These are phyloP conservation scores for Baryphthengus martii DNA, from an alignment of 2,113 vertebrate genomes.

Conservation along the genomic window DNA sequence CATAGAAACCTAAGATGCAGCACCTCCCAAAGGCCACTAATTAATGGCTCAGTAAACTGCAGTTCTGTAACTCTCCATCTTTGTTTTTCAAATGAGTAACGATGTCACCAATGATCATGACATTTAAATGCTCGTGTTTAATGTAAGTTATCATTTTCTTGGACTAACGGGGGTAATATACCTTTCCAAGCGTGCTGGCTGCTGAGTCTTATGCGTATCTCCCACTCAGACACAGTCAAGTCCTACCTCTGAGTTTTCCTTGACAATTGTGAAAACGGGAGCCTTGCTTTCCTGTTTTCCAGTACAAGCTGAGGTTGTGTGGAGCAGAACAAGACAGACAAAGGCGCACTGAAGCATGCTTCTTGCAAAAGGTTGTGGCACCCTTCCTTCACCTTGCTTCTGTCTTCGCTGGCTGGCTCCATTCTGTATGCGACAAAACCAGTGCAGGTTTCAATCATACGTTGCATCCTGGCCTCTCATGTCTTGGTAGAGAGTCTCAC, in stretches of 20 bases:
- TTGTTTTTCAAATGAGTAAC: background rate
- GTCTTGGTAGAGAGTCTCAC: background rate
- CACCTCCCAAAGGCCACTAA: background rate
- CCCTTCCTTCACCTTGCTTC: background rate
- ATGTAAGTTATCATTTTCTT: background rate
- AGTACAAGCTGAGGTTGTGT: background rate
- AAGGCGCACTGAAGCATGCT: background rate
- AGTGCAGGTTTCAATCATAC: background rate
- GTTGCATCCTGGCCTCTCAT: background rate
- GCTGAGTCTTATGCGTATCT: background rate
- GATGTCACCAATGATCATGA: background rate
- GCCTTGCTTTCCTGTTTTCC: background rate
- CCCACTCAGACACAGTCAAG: background rate
- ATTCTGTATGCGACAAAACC: background rate
- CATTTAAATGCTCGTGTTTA: background rate
- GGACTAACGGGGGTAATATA: background rate
- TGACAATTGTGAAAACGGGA: background rate
- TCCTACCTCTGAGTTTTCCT: background rate
- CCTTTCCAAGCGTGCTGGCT: background rate
- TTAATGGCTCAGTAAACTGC: background rate
- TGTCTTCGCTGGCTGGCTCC: background rate
- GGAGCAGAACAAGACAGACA: background rate
- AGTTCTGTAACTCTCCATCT: background rate
- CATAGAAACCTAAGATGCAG: constrained; percentile 14
- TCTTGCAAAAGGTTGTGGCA: background rate